Evolutionary conservation across 2,113 vertebrate genomes (phyloP), one percentile per base, ranked within the genome.

Genomic region (Ageneiosus marmoratus): DNA sequence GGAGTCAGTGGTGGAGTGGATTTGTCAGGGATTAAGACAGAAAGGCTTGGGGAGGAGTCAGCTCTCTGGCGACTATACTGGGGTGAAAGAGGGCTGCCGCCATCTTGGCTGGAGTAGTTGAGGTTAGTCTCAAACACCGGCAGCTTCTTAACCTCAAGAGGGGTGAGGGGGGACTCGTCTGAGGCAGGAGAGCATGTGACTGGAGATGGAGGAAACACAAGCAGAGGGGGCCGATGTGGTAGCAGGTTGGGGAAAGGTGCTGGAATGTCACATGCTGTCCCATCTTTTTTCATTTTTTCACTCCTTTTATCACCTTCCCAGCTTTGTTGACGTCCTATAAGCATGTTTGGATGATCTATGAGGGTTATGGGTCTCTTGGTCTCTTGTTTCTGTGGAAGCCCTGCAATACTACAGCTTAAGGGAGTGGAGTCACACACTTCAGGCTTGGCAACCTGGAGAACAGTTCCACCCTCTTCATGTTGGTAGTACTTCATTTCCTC

Each of bases 401-500:
- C 69, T 20, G 20, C 15, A n/a, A 58, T 69, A 27, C 4, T 51
- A 80, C 79, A 37, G n/a, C 37, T 69, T 10, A 80, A 80, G 29
- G 65, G 63, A 13, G 89, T 88, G 27, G 34, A 88, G 90, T 86
- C 79, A 44, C 63, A 53, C 20, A 88, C 86, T 32, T 89, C 85
- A 29, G 85, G 69, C 53, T 90, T 83, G n/a, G 89, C 81, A 7
- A 55, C 50, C 73, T 89, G 75, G 0, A 70, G 63, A 63, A 86
- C 60, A 76, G 85, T 88, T 29, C 85, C 91, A 41, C 90, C 91
- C 69, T 95, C 96, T 86, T 97, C 96, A 1, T 92, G 89, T 62
- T 91, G 89, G 79, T 95, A 95, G 91, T 96, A 98, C 73, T 97
- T 98, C 98, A 99, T 99, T 87, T 99, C 98, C 89, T 99, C 97